phyloP scores from a whole-genome alignment of 2,113 vertebrate species.

The Chloroceryle aenea region DNA sequence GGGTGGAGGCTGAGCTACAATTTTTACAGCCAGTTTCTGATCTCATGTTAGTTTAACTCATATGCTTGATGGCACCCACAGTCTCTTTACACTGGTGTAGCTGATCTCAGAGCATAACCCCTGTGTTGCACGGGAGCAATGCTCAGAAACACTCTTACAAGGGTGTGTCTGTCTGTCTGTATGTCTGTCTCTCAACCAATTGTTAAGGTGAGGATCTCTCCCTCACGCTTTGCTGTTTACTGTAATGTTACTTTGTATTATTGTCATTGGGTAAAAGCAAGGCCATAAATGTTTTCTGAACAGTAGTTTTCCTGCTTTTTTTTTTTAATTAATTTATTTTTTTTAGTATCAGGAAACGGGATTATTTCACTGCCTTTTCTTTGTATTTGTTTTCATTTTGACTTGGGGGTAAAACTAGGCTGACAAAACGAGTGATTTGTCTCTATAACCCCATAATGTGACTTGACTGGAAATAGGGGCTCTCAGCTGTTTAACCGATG shows the following conservation, averaged over 20 bases:
- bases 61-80: background rate
- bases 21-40: constrained; percentile 55
- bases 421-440: background rate
- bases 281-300: background rate
- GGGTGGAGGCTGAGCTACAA: constrained; percentile 36
- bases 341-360: background rate
- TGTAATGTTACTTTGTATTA: background rate
- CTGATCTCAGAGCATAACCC: background rate
- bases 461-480: background rate
- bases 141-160: background rate
- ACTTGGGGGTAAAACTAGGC: background rate
- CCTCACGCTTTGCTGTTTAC: background rate
- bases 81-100: background rate
- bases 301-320: background rate
- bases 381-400: background rate
- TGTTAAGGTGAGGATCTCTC: background rate
- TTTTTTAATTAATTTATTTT: background rate
- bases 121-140: background rate
- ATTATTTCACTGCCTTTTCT: background rate
- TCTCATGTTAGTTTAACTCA: constrained; percentile 40
- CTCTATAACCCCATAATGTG: background rate
- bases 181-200: background rate
- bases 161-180: background rate
- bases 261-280: background rate
- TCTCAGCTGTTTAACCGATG: background rate